Base-by-base conservation (phyloP, 2,797 vertebrate genomes). In the Malacoraja senta region DNA sequence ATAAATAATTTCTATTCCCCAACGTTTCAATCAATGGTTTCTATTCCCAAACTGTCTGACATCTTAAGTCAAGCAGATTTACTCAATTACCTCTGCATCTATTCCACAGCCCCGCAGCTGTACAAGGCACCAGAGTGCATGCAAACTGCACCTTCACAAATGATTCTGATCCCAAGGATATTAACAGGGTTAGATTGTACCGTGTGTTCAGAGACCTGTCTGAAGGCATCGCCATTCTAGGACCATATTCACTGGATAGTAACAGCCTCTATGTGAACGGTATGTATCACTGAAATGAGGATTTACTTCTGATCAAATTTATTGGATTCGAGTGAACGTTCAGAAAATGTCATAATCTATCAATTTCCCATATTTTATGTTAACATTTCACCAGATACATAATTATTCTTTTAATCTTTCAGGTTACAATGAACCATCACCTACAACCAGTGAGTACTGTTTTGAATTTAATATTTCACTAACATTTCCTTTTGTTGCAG, bases 231-330 rank as follows among this genome's bases (percentile, higher is more conserved):
- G 13, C 90, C 90, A 91, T 68, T 38, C 15, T 91, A 24, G 58
- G 29, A 91, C 26, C 26, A 91, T 74, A 91, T 74, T 74, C 68
- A 17, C 9, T 91, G 71, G 90, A 91, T 38, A 91, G 13, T n/a
- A 91, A 76, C 63, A 91, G 90, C 38, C 90, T 91, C 90, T 76
- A 91, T 0, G 24, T 91, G 1, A 76, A 91, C 8, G 90, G 90
- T 91, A 91, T 91, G 13, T 72, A n/a, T 6, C 44, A 53, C 53
- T 53, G 26, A 38, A 38, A 38, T 38, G 2, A 38, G n/a, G 44
- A 44, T 44, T 44, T 44, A 44, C 44, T 44, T 13, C 26, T 74
- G 32, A 44, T 44, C 44, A 35, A 72, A 71, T 26, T 13, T 26
- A 12, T 35, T 71, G 3, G 15, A 26, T 7, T 79, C 12, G 0